phyloP scores from a whole-genome alignment of 2,797 vertebrate genomes.

The Girardinus metallicus region DNA sequence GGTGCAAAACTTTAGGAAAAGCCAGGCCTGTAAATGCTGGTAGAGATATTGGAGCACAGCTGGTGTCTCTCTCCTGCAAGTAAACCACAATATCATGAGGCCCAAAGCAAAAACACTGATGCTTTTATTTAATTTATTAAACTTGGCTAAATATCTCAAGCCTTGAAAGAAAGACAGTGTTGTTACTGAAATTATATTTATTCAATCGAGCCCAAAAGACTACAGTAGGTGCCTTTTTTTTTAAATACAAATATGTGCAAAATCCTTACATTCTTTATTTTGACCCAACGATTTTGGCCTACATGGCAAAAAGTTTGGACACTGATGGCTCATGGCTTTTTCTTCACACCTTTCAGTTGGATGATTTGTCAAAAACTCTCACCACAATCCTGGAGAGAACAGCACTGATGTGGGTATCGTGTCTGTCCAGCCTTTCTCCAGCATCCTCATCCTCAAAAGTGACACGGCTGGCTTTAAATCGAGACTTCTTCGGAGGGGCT shows the following conservation, averaged over 20 bases:
- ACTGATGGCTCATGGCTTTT: neutral
- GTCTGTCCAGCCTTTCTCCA: slow-evolving; percentile 83
- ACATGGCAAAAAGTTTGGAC: too few relatives aligned
- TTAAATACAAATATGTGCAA: too few relatives aligned
- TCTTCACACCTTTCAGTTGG: neutral
- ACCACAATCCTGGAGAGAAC: slow-evolving; percentile 94
- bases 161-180: too few relatives aligned
- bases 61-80: slow-evolving; percentile 91
- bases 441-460: slow-evolving; percentile 86
- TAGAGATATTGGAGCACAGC: slow-evolving; percentile 80
- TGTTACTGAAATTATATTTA: too few relatives aligned
- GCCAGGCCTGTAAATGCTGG: slow-evolving; percentile 86
- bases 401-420: slow-evolving; percentile 91
- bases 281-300: too few relatives aligned
- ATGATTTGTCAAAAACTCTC: slow-evolving; percentile 60
- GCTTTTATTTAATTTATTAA: neutral
- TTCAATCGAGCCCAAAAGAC: too few relatives aligned
- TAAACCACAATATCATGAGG: slow-evolving; percentile 12
- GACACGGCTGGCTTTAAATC: slow-evolving; percentile 80
- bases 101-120: neutral
- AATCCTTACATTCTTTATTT: too few relatives aligned
- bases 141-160: too few relatives aligned
- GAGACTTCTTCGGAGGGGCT: slow-evolving; percentile 90
- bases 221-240: too few relatives aligned
- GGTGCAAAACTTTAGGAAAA: slow-evolving; percentile 90